Evolutionary conservation across 2,888 invertebrate genomes (phyloP).

Genomic region (Megaustenia siamemsis): DNA sequence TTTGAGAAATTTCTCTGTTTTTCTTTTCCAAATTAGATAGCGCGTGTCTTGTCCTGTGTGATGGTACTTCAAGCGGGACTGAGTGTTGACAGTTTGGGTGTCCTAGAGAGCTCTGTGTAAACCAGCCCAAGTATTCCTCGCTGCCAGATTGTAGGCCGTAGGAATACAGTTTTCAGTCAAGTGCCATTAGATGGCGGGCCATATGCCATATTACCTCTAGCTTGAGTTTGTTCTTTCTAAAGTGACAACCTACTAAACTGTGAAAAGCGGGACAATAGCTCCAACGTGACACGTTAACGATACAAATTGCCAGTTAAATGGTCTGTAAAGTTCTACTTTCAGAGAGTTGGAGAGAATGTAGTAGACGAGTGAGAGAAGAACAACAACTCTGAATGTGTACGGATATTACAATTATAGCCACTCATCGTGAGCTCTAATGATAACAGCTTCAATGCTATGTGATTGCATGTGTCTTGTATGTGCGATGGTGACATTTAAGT

Average conservation of each 20-base stretch:
- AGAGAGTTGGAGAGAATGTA: too few relatives aligned
- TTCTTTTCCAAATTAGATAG: neutral
- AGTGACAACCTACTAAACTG: neutral
- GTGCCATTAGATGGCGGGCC: neutral
- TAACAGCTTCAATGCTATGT: too few relatives aligned
- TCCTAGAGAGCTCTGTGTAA: neutral
- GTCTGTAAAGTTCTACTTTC: neutral
- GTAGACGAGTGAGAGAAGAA: too few relatives aligned
- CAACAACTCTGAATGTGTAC: too few relatives aligned
- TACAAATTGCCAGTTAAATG: neutral
- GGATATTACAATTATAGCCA: too few relatives aligned
- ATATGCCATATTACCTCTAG: neutral
- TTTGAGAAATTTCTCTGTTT: neutral
- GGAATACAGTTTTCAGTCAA: neutral
- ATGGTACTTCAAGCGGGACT: neutral
- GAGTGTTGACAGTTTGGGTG: neutral
- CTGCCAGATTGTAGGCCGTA: neutral
- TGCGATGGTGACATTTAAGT: too few relatives aligned
- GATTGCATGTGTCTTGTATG: too few relatives aligned
- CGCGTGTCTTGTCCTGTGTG: neutral
- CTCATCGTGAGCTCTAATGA: too few relatives aligned
- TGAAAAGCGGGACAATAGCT: neutral
- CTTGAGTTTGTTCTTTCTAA: neutral
- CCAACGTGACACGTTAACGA: neutral
- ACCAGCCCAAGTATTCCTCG: neutral